phyloP scores from a whole-genome alignment of 2,888 invertebrate species.

The Pristionchus japonicus region DNA sequence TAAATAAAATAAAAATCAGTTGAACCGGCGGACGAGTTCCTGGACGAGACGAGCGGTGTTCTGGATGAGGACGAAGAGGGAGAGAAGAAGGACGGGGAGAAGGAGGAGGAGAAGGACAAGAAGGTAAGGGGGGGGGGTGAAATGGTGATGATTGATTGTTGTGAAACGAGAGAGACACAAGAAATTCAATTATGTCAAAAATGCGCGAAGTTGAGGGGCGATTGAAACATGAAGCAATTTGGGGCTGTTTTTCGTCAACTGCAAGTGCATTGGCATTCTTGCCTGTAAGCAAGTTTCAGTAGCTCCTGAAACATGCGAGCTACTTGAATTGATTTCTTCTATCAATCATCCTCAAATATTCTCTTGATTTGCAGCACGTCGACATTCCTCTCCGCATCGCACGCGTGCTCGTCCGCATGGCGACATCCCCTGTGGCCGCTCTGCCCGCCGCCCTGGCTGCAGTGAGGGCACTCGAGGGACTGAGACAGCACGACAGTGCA shows the following conservation, averaged over 20 bases:
- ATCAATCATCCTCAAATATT: no score
- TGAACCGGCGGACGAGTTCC: conserved; percentile 7
- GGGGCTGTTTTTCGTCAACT: not conserved
- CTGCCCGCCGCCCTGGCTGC: not conserved
- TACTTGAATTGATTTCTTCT: no score
- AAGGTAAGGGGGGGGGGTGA: not conserved
- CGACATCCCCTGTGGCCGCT: not conserved
- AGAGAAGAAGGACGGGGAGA: conserved; percentile 14
- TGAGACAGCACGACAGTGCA: not conserved
- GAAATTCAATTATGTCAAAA: no score
- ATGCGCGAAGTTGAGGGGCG: no score
- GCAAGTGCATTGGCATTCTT: not conserved
- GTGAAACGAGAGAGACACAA: not conserved
- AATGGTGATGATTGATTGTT: not conserved
- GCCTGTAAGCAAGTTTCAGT: not conserved
- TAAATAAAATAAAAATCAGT: not conserved
- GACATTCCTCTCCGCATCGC: conserved; percentile 34
- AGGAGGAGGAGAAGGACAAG: conserved; percentile 16
- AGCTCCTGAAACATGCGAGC: not conserved
- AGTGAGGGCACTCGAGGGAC: not conserved
- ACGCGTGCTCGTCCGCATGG: conserved; percentile 21
- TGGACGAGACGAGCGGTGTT: conserved; percentile 5
- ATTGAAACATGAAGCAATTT: no score
- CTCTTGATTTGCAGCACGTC: not conserved
- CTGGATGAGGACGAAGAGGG: conserved; percentile 4